These are phyloP conservation scores for Pygoscelis antarcticus DNA, from an alignment of 2,113 vertebrate species.

Conservation along the genomic window DNA sequence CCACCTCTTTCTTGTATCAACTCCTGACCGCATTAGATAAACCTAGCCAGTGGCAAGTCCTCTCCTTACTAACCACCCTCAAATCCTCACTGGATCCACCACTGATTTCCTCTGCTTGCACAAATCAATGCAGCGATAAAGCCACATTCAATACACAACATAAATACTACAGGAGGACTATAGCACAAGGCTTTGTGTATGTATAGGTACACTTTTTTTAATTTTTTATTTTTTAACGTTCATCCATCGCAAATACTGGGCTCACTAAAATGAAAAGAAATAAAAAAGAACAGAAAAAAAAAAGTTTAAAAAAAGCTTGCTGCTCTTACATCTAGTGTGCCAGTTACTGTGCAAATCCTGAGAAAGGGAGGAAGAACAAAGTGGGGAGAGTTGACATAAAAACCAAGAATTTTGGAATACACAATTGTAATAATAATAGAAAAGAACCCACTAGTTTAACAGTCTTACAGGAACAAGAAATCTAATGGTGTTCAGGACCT, in stretches of 20 bases:
- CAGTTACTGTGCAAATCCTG: slow-evolving; percentile 84
- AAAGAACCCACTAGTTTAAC: not conserved
- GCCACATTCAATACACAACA: slow-evolving; percentile 75
- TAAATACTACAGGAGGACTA: slow-evolving; percentile 59
- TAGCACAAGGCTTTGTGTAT: slow-evolving; percentile 62
- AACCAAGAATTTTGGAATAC: slow-evolving; percentile 40
- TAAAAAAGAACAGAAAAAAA: slow-evolving; percentile 14
- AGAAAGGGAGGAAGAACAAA: slow-evolving; percentile 67
- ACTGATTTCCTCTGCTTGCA: slow-evolving; percentile 68
- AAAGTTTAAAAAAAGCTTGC: slow-evolving; percentile 66
- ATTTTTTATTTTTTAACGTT: slow-evolving; percentile 39
- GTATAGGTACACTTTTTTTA: not conserved
- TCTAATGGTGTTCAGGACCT: slow-evolving; percentile 73
- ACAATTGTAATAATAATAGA: slow-evolving; percentile 25
- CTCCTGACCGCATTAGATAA: not conserved
- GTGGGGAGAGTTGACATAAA: slow-evolving; percentile 29
- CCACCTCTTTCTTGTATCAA: slow-evolving; percentile 6
- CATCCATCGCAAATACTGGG: slow-evolving; percentile 62
- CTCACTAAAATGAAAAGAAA: slow-evolving; percentile 54
- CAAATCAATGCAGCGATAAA: slow-evolving; percentile 77
- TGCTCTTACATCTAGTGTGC: slow-evolving; percentile 77
- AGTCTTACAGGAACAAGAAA: slow-evolving; percentile 4
- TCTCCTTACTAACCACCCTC: not conserved
- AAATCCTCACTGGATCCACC: slow-evolving; percentile 20
- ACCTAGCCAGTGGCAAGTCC: slow-evolving; percentile 7